These are phyloP conservation scores for Apostichopus leukothele DNA, from an alignment of 53 echinoderm and acorn worm genomes.

Conservation along the genomic window DNA sequence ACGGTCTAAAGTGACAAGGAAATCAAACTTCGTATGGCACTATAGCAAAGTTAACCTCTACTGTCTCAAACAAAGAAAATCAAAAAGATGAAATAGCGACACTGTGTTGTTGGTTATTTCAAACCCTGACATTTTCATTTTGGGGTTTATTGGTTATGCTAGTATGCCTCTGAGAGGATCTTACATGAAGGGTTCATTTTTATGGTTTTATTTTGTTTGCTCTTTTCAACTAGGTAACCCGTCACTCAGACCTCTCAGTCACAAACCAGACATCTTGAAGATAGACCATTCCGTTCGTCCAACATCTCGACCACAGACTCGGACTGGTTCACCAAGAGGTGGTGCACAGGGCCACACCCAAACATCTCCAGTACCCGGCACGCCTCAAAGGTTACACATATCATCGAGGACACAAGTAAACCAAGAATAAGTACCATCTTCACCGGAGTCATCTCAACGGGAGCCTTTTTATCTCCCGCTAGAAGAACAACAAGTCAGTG, in stretches of 20 bases:
- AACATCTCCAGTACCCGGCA: not conserved
- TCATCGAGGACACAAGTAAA: not conserved
- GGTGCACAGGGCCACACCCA: not conserved
- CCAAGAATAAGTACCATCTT: not conserved
- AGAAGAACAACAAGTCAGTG: conserved; percentile 15
- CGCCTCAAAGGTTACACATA: not conserved
- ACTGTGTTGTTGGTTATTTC: too few relatives aligned
- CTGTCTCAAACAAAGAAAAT: too few relatives aligned
- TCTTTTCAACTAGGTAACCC: conserved; percentile 60
- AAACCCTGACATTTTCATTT: too few relatives aligned
- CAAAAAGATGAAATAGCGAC: too few relatives aligned
- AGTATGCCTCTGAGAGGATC: too few relatives aligned
- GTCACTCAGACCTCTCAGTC: conserved; percentile 56
- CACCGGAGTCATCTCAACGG: conserved; percentile 44
- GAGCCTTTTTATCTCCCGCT: not conserved
- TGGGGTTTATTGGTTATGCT: too few relatives aligned
- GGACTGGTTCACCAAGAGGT: conserved; percentile 29
- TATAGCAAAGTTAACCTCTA: too few relatives aligned
- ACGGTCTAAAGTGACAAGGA: too few relatives aligned
- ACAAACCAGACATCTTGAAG: conserved; percentile 87
- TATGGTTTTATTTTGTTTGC: not conserved
- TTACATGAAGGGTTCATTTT: too few relatives aligned
- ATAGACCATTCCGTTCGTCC: conserved; percentile 72
- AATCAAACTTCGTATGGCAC: too few relatives aligned
- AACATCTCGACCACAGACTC: conserved; percentile 57